A percentile compares a stretch with the other conserved stretches of the same genome.
Conservation (phyloP, 1,140 invertebrate genomes). For the Myzus persicae region DNA sequence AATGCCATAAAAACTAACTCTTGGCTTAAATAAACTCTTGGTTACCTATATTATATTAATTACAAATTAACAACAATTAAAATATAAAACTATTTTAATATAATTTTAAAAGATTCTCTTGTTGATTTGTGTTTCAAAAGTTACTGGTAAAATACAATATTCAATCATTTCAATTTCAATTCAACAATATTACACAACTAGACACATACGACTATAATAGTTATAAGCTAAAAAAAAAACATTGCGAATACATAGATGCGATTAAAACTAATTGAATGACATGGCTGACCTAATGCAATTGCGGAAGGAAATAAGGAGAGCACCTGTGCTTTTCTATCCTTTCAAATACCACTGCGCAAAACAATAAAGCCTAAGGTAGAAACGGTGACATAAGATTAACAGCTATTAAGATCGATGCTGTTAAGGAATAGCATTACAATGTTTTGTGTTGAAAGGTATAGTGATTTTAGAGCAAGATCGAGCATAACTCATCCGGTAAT, state of each 20-base stretch:
- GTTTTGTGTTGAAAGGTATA: neutral
- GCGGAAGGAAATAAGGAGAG: neutral
- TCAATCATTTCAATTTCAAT: neutral
- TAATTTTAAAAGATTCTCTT: neutral
- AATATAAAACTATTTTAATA: neutral
- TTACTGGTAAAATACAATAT: neutral
- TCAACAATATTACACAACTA: neutral
- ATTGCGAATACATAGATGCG: neutral
- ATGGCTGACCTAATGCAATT: neutral
- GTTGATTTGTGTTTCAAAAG: neutral
- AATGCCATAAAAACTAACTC: neutral
- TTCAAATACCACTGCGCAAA: neutral
- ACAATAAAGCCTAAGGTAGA: neutral
- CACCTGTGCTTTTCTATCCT: neutral
- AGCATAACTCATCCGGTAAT: neutral
- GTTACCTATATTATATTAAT: neutral
- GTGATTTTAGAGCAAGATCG: neutral
- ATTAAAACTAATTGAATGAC: slow-evolving; percentile 4
- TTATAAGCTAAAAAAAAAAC: neutral
- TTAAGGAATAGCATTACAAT: neutral
- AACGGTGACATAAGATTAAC: slow-evolving; percentile 38
- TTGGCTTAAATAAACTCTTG: too few species aligned
- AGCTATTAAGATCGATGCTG: slow-evolving; percentile 13
- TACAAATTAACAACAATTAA: neutral
- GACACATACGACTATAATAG: neutral